These are phyloP conservation scores for Sebastes fasciatus DNA, from an alignment of 2,113 vertebrate species.

Conservation along the genomic window DNA sequence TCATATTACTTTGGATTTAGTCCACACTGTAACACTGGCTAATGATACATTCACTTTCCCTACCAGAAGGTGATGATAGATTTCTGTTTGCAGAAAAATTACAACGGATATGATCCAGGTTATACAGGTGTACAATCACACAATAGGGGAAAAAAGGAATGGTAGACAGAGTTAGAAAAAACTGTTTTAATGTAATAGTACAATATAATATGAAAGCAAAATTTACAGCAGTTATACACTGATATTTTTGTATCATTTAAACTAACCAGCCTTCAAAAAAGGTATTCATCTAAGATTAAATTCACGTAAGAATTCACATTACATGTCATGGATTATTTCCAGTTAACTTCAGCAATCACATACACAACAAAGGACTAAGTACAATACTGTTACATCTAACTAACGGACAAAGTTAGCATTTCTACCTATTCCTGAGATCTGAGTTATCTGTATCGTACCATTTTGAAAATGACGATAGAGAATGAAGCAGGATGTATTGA, in stretches of 20 bases:
- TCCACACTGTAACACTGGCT: not conserved
- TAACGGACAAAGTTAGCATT: slow-evolving; percentile 35
- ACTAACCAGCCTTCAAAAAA: slow-evolving; percentile 70
- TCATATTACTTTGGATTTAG: not conserved
- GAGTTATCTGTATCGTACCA: slow-evolving; percentile 22
- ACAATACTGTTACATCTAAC: slow-evolving; percentile 58
- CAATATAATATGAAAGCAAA: slow-evolving; percentile 68
- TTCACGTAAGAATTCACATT: slow-evolving; percentile 66
- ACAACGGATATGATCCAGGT: not conserved
- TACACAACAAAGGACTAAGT: slow-evolving; percentile 41
- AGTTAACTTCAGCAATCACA: slow-evolving; percentile 60
- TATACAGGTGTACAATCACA: not conserved
- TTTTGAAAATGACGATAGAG: slow-evolving; percentile 17
- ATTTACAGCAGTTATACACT: slow-evolving; percentile 77
- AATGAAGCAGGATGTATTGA: slow-evolving; percentile 16
- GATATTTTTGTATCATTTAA: slow-evolving; percentile 54
- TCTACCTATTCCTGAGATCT: slow-evolving; percentile 70
- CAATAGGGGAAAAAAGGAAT: slow-evolving; percentile 5
- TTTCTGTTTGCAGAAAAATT: not conserved
- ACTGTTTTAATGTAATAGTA: slow-evolving; percentile 67
- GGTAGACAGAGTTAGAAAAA: slow-evolving; percentile 45
- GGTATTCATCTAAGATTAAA: slow-evolving; percentile 41
- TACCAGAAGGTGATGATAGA: not conserved
- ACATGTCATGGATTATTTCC: slow-evolving; percentile 50
- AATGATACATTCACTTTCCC: not conserved